phyloP scores from a whole-genome alignment of 2,797 vertebrate species.

The Acrocephalus scirpaceus region DNA sequence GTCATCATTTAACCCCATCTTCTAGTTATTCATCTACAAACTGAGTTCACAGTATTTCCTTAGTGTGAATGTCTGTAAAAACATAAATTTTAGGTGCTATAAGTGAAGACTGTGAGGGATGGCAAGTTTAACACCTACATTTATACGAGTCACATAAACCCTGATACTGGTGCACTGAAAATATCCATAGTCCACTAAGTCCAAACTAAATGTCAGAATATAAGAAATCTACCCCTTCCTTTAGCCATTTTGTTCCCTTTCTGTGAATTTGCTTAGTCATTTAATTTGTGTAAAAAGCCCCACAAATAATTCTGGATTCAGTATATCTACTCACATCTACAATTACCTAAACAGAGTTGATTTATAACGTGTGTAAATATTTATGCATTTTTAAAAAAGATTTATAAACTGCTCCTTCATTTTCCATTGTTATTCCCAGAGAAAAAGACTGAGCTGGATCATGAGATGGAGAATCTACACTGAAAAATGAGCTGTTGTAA shows the following conservation, averaged over 20 bases:
- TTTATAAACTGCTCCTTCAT: not conserved
- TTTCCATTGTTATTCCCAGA: not conserved
- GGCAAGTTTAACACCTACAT: not conserved
- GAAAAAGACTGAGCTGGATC: not conserved
- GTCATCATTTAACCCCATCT: not conserved
- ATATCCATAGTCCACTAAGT: not conserved
- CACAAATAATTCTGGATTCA: not conserved
- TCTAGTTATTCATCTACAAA: not conserved
- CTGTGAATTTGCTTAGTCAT: not conserved
- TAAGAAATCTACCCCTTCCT: not conserved
- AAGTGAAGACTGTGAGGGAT: not conserved
- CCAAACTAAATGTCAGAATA: not conserved
- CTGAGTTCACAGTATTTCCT: not conserved
- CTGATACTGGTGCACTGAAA: not conserved
- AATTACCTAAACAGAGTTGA: not conserved
- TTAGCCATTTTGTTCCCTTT: not conserved
- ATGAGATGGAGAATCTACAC: not conserved
- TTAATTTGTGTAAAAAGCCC: not conserved
- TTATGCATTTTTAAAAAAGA: not conserved
- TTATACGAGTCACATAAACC: not conserved
- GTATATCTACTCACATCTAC: not conserved
- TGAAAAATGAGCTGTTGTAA: not conserved
- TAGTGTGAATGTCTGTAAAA: not conserved
- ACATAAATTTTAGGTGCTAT: not conserved
- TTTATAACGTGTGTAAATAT: not conserved